Conservation (phyloP, 2,888 invertebrate genomes). For the Sylvicola fuscatus region DNA sequence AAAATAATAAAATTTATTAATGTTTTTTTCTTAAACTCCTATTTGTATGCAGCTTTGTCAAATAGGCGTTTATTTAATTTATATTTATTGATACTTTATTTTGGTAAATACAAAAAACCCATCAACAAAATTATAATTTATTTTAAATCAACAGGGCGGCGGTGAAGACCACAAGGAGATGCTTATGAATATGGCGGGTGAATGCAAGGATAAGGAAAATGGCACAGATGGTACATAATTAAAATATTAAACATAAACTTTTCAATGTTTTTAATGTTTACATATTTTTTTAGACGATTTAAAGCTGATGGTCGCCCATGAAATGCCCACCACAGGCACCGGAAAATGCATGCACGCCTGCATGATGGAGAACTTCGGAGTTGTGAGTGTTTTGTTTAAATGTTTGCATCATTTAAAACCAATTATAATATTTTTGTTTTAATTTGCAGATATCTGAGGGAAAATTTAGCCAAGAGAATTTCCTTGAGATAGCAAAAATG, state of each 20-base stretch:
- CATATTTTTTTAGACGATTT: slow-evolving; percentile 12
- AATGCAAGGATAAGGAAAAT: background rate
- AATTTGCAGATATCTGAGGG: slow-evolving; percentile 12
- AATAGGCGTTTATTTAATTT: no score
- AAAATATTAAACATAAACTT: no score
- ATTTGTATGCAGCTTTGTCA: no score
- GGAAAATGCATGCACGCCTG: slow-evolving; percentile 21
- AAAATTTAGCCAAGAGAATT: slow-evolving; percentile 14
- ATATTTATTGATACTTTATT: no score
- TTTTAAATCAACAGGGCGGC: no score
- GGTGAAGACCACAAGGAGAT: slow-evolving; percentile 1
- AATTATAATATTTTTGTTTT: background rate
- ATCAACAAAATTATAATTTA: no score
- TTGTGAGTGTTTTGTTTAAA: slow-evolving; percentile 13
- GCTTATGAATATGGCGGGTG: background rate
- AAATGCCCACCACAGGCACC: slow-evolving; percentile 12
- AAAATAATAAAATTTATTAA: no score
- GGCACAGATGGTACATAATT: background rate
- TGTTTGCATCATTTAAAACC: background rate
- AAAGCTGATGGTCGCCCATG: slow-evolving; percentile 14
- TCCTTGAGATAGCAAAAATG: slow-evolving; percentile 12
- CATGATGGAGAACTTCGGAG: slow-evolving; percentile 16
- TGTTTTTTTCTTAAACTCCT: no score
- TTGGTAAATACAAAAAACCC: no score
- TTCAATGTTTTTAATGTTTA: no score